Conservation (phyloP, 1,140 invertebrate genomes). For the Drosophila erecta region DNA sequence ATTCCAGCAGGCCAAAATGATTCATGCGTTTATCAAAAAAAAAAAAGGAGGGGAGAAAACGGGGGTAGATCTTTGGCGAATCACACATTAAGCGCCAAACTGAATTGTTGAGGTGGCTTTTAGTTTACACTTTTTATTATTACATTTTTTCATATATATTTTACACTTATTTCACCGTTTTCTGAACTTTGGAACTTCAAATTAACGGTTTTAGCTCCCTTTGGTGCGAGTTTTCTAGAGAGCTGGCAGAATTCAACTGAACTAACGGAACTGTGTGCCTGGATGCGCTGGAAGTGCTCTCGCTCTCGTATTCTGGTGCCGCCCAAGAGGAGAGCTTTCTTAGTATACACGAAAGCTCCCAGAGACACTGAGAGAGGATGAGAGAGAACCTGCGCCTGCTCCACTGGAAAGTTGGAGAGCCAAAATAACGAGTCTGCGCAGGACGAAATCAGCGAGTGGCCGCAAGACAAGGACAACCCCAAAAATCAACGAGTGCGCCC, state of each 20-base stretch:
- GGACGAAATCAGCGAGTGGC: conserved; percentile 46
- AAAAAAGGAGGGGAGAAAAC: conserved; percentile 4
- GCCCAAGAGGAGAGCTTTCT: conserved; percentile 55
- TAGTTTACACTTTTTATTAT: conserved; percentile 9
- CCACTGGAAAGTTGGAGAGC: conserved; percentile 36
- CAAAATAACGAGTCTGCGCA: conserved; percentile 31
- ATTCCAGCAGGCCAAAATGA: conserved; percentile 50
- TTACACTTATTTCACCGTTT: conserved; percentile 29
- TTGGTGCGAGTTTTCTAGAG: conserved; percentile 44
- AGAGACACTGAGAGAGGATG: conserved; percentile 11
- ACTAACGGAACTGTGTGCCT: conserved; percentile 27
- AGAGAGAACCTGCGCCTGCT: conserved; percentile 12
- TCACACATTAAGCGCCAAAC: conserved; percentile 15
- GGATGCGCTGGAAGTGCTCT: conserved; percentile 30
- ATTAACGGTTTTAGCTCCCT: conserved; percentile 35
- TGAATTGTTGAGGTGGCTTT: conserved; percentile 12
- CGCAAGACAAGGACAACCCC: conserved; percentile 57
- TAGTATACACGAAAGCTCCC: conserved; percentile 59
- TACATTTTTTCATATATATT: neutral
- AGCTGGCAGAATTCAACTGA: conserved; percentile 45
- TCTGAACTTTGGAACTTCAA: conserved; percentile 18
- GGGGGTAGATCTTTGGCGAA: neutral
- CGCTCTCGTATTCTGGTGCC: conserved; percentile 46
- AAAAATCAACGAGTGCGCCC: conserved; percentile 51
- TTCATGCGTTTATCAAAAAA: conserved; percentile 35